A percentile compares a stretch with the other conserved stretches of the same genome.
These are phyloP conservation scores for Drosophila novamexicana DNA, from an alignment of 1,140 invertebrate genomes.

Conservation along the genomic window DNA sequence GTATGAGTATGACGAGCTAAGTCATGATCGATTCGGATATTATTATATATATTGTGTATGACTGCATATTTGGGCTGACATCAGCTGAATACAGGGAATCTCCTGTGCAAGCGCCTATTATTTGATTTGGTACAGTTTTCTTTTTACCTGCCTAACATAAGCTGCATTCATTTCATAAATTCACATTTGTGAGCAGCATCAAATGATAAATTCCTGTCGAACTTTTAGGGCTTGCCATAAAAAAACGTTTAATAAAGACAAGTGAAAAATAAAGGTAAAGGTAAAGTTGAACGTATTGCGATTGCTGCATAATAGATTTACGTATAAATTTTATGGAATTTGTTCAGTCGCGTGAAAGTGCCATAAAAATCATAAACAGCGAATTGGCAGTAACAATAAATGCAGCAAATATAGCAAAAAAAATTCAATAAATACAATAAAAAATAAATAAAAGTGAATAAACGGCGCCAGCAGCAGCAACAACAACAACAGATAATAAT, in stretches of 20 bases:
- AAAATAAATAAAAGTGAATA: constrained; percentile 28
- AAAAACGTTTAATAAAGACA: constrained; percentile 42
- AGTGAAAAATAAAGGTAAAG: constrained; percentile 43
- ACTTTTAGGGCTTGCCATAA: constrained; percentile 3
- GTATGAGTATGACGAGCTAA: too few relatives aligned
- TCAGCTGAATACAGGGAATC: too few relatives aligned
- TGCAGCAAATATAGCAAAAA: constrained; percentile 20
- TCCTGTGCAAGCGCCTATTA: too few relatives aligned
- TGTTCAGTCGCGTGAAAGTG: constrained; percentile 73
- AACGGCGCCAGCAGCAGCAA: constrained; percentile 2
- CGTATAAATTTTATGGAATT: constrained; percentile 62
- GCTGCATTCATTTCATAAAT: too few relatives aligned
- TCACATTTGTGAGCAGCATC: neutral
- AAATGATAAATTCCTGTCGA: constrained; percentile 6
- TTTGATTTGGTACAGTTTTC: too few relatives aligned
- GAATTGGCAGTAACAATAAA: constrained; percentile 40
- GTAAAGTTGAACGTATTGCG: constrained; percentile 23
- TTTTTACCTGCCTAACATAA: too few relatives aligned
- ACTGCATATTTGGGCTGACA: too few relatives aligned
- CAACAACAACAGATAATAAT: constrained; percentile 27
- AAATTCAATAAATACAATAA: constrained; percentile 6
- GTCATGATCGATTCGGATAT: too few relatives aligned
- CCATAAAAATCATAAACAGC: constrained; percentile 74
- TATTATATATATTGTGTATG: too few relatives aligned
- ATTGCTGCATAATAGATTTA: constrained; percentile 55